phyloP scores from a whole-genome alignment of 2,797 vertebrate species.

The Nyctibius grandis region DNA sequence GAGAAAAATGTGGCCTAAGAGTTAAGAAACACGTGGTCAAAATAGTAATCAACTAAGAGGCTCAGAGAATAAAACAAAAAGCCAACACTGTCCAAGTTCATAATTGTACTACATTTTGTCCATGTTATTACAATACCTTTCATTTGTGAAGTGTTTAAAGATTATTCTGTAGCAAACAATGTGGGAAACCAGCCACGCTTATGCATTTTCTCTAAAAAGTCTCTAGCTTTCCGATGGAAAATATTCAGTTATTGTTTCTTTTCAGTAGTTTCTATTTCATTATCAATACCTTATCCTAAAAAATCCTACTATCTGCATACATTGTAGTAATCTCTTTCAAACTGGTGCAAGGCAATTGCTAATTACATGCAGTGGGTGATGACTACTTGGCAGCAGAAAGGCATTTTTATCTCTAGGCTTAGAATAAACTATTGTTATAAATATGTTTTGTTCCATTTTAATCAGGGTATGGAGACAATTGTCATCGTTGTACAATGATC shows the following conservation, averaged over 20 bases:
- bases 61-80: background rate
- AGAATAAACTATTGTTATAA: slow-evolving; percentile 31
- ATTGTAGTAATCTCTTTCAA: background rate
- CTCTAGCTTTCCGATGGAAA: background rate
- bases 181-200: background rate
- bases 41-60: background rate
- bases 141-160: background rate
- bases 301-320: background rate
- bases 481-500: slow-evolving; percentile 28
- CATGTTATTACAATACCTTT: background rate
- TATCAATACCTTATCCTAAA: slow-evolving; percentile 45
- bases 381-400: slow-evolving; percentile 36
- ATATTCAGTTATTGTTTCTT: background rate
- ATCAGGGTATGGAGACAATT: slow-evolving; percentile 9
- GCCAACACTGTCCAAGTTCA: background rate
- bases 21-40: background rate
- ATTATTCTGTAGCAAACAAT: background rate
- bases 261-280: slow-evolving; percentile 39
- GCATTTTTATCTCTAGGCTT: background rate
- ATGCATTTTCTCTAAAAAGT: background rate
- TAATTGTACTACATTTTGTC: background rate
- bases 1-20: background rate
- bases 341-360: slow-evolving; percentile 7
- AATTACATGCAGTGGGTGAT: slow-evolving; percentile 26
- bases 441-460: slow-evolving; percentile 46